Percentiles rank a stretch among this genome's conserved stretches.
These are phyloP conservation scores for Mohoua ochrocephala DNA, from an alignment of 2,113 vertebrate species.

Conservation along the genomic window DNA sequence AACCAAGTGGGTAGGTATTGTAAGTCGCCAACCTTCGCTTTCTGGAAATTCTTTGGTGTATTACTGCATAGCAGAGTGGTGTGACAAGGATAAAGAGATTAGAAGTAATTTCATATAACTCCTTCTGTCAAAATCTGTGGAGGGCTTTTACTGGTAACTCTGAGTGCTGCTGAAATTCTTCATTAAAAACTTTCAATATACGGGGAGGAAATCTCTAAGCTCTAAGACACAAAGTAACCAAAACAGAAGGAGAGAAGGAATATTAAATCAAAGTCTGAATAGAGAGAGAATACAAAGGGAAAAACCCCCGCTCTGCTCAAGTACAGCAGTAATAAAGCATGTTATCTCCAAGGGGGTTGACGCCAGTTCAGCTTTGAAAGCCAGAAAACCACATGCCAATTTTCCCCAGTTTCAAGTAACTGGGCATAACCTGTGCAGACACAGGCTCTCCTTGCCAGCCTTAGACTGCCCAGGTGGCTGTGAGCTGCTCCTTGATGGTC, in stretches of 20 bases:
- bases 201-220: background rate
- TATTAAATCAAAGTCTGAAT: background rate
- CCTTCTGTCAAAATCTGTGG: conserved; percentile 50
- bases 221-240: background rate
- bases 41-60: conserved; percentile 82
- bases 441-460: background rate
- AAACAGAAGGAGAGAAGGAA: background rate
- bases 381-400: background rate
- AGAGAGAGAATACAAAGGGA: background rate
- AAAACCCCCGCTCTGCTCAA: background rate
- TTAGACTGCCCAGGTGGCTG: background rate
- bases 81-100: conserved; percentile 81
- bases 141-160: background rate
- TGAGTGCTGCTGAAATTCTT: background rate
- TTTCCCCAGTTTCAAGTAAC: background rate
- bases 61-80: conserved; percentile 75
- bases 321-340: background rate
- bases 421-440: background rate
- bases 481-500: background rate
- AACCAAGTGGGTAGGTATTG: background rate
- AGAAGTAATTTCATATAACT: conserved; percentile 71
- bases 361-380: background rate
- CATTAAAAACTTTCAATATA: background rate
- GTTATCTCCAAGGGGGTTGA: background rate
- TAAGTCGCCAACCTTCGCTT: conserved; percentile 48